Evolutionary conservation across 2,888 invertebrate genomes (phyloP), one percentile per base, ranked within the genome.

Genomic region (Tenthredo livida): DNA sequence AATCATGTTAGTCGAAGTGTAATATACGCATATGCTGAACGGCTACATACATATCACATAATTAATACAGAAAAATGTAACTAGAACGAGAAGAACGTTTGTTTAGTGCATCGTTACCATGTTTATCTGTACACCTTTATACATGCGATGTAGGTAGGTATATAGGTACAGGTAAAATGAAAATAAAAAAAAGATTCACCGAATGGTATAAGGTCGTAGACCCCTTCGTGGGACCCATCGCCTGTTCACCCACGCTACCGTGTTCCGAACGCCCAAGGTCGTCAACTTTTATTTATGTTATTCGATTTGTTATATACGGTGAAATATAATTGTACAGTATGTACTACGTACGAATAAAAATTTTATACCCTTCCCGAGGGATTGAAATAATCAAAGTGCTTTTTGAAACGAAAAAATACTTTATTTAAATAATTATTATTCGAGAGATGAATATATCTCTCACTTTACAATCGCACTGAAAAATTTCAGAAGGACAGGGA

Each of bases 281-380:
- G 61, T 80, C 80, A 80, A 80, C 80, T 80, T 80, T 80, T 80
- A 58, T 80, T 58, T 40, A 61, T 80, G 61, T 61, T 80, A 21
- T 61, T 80, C 80, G 58, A 80, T 61, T 80, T 80, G 21, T 80
- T 37, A 15, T 37, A 15, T 80, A 61, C 37, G 7, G 40, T 12
- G 21, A 12, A 33, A 50, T 80, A 61, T 58, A 80, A 61, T 37
- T 77, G 29, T 54, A 50, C 50, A 25, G 15, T 54, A n/a, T 17
- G 40, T 77, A 54, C 12, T 47, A 29, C 29, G n/a, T n/a, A 47
- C 47, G 47, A 15, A 47, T 17, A 17, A 7, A 1, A 21, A 43
- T 40, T 73, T 21, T n/a, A 43, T 10, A 77, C 25, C 33, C 7
- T 50, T 50, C 0, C 0, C 43, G 1, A 43, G 21, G n/a, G 0